Percentiles rank a stretch among this genome's conserved stretches.
Conservation (phyloP, 2,888 invertebrate genomes). For the Caenorhabditis sinica region DNA sequence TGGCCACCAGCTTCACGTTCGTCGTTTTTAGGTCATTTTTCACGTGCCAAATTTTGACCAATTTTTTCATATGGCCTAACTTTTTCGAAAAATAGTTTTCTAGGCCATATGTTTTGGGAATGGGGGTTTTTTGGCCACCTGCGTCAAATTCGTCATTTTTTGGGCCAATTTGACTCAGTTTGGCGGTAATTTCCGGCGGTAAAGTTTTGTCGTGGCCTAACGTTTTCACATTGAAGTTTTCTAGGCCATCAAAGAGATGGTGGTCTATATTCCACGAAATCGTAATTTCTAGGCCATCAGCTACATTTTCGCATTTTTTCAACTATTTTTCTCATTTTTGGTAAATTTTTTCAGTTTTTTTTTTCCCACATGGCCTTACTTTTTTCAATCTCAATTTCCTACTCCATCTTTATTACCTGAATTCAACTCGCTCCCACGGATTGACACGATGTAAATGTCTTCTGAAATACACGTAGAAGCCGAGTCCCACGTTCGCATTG, state of each 20-base stretch:
- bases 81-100: neutral
- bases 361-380: neutral
- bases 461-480: slow-evolving; percentile 88
- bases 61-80: neutral
- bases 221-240: too few species aligned
- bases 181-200: too few species aligned
- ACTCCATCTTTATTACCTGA: slow-evolving; percentile 70
- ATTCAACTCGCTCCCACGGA: slow-evolving; percentile 82
- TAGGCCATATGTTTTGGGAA: neutral
- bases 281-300: neutral
- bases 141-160: too few species aligned
- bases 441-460: slow-evolving; percentile 76
- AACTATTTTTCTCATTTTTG: neutral
- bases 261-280: neutral
- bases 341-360: neutral
- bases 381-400: neutral
- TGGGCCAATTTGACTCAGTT: too few species aligned
- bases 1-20: neutral
- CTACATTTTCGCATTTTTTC: neutral
- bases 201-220: too few species aligned
- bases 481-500: slow-evolving; percentile 90
- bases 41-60: too few species aligned
- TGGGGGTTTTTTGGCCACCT: too few species aligned
- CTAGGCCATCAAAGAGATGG: neutral
- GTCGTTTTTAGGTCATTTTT: neutral